phyloP scores from a whole-genome alignment of 2,113 vertebrate genomes.

The Calidris pygmaea region DNA sequence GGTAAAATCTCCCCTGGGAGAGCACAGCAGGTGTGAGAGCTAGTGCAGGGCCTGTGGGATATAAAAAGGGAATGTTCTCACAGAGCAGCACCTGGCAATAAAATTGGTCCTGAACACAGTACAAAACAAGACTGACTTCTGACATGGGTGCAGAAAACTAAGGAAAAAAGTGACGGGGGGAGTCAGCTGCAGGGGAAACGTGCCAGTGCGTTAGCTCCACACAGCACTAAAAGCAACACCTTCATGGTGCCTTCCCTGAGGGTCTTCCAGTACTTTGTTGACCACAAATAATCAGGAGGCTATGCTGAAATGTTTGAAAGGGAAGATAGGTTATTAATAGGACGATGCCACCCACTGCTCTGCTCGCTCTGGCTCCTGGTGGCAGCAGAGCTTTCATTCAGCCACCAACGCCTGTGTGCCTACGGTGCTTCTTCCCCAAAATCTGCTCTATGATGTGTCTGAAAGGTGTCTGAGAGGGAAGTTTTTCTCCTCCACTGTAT shows the following conservation, averaged over 20 bases:
- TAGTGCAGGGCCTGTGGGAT: neutral
- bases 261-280: neutral
- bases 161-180: neutral
- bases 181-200: neutral
- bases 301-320: neutral
- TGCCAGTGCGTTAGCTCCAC: neutral
- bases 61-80: neutral
- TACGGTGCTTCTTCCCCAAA: neutral
- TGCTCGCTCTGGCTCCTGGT: neutral
- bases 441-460: neutral
- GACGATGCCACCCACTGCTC: neutral
- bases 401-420: neutral
- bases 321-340: neutral
- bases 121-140: neutral
- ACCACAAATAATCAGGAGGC: neutral
- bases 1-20: neutral
- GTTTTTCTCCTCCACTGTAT: neutral
- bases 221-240: neutral
- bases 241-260: neutral
- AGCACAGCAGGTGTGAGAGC: conserved; percentile 11
- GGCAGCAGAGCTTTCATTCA: neutral
- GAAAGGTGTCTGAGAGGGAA: conserved; percentile 15
- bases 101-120: neutral
- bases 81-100: neutral
- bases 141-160: neutral